Evolutionary conservation across 2,113 vertebrate species (phyloP).

Genomic region (Atlantisia rogersi): DNA sequence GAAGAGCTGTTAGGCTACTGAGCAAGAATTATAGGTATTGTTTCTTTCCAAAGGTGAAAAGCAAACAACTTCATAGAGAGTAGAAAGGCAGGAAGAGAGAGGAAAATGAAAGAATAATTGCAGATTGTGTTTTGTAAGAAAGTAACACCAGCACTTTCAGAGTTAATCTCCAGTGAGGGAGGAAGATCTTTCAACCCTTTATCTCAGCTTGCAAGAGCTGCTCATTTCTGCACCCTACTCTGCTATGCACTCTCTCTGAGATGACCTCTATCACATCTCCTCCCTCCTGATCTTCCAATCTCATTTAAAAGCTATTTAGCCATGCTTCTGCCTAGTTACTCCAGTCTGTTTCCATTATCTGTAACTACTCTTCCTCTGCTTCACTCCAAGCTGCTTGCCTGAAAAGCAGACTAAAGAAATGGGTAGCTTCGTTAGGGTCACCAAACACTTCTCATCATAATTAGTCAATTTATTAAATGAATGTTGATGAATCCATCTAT

Average conservation of each 20-base stretch:
- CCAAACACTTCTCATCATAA: not conserved
- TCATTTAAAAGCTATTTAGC: constrained; percentile 22
- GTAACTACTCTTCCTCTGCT: not conserved
- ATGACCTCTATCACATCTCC: not conserved
- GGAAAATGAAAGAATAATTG: not conserved
- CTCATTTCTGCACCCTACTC: not conserved
- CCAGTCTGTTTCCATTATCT: constrained; percentile 8
- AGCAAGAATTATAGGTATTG: not conserved
- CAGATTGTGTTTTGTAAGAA: not conserved
- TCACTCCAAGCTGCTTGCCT: not conserved
- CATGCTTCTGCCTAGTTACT: not conserved
- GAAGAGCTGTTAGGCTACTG: not conserved
- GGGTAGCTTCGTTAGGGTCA: not conserved
- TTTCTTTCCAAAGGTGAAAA: not conserved
- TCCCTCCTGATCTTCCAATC: not conserved
- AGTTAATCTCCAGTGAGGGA: not conserved
- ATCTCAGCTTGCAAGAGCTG: not conserved
- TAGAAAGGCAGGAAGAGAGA: not conserved
- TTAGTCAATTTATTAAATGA: not conserved
- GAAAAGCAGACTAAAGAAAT: not conserved
- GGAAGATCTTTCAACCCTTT: not conserved
- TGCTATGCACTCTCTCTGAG: not conserved
- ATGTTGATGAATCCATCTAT: not conserved
- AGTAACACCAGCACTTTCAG: not conserved
- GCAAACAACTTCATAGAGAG: not conserved